Evolutionary conservation across 1,140 invertebrate species (phyloP).

Genomic region (Diabrotica undecimpunctata): DNA sequence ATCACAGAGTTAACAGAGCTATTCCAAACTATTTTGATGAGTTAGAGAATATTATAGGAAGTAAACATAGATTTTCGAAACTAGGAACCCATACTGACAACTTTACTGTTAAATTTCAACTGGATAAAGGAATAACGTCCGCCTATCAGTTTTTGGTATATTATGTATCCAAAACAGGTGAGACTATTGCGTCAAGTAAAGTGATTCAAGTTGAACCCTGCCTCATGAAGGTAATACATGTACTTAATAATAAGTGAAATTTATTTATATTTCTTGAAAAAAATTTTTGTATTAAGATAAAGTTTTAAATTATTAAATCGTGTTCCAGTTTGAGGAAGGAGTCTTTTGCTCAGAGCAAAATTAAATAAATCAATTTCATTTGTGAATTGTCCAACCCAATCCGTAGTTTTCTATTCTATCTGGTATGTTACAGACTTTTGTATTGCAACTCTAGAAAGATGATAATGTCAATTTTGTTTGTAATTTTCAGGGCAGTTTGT

Average conservation of each 20-base stretch:
- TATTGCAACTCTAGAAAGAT: too few relatives aligned
- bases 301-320: background rate
- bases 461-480: too few relatives aligned
- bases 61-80: slow-evolving; percentile 31
- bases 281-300: background rate
- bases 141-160: slow-evolving; percentile 35
- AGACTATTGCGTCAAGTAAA: slow-evolving; percentile 30
- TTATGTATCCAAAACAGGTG: slow-evolving; percentile 30
- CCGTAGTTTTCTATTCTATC: too few relatives aligned
- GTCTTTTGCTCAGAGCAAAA: too few relatives aligned
- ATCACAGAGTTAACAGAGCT: slow-evolving; percentile 28
- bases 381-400: too few relatives aligned
- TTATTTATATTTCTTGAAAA: background rate
- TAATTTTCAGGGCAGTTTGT: too few relatives aligned
- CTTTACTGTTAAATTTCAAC: slow-evolving; percentile 31
- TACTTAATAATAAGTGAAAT: too few relatives aligned
- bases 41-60: slow-evolving; percentile 32
- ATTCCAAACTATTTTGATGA: slow-evolving; percentile 23
- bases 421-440: too few relatives aligned
- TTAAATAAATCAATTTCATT: too few relatives aligned
- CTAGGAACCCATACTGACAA: slow-evolving; percentile 23
- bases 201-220: slow-evolving; percentile 31
- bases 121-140: slow-evolving; percentile 30
- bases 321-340: too few relatives aligned
- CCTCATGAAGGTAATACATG: slow-evolving; percentile 23